Evolutionary conservation across 2,113 vertebrate species (phyloP).

Genomic region (Chloropsis hardwickii): DNA sequence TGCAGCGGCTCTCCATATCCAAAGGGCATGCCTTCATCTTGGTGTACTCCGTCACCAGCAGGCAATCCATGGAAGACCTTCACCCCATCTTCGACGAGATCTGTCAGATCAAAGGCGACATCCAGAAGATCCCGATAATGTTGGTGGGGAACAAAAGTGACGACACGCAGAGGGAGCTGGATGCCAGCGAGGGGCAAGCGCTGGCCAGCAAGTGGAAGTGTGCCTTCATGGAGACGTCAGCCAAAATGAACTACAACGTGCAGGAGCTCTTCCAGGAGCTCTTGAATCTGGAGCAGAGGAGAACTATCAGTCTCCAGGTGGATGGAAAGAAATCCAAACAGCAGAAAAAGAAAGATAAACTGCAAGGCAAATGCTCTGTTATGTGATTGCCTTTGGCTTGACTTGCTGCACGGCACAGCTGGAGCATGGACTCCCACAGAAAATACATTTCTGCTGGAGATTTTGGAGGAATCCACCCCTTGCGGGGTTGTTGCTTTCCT

Average conservation of each 20-base stretch:
- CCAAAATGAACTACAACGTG: constrained; percentile 71
- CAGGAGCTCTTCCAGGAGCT: constrained; percentile 77
- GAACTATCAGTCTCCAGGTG: constrained; percentile 62
- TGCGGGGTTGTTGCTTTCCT: neutral
- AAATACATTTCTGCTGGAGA: neutral
- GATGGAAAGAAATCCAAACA: constrained; percentile 69
- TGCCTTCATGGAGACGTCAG: constrained; percentile 74
- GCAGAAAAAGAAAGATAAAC: constrained; percentile 61
- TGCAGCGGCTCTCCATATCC: constrained; percentile 76
- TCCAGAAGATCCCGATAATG: constrained; percentile 61
- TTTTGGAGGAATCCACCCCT: neutral
- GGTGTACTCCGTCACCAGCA: constrained; percentile 72
- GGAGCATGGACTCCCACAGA: neutral
- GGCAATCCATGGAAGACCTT: constrained; percentile 73
- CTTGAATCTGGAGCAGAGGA: constrained; percentile 70
- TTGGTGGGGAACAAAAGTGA: constrained; percentile 74
- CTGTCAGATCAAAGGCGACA: constrained; percentile 72
- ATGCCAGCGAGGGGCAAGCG: constrained; percentile 63
- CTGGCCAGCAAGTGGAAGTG: constrained; percentile 73
- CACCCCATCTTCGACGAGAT: constrained; percentile 74
- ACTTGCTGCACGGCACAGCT: neutral
- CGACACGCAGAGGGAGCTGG: constrained; percentile 64
- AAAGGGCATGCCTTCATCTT: constrained; percentile 76
- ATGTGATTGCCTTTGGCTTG: constrained; percentile 57
- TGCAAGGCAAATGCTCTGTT: constrained; percentile 72